Evolutionary conservation across 2,888 invertebrate genomes (phyloP).

Genomic region (Agapetus fuscipes): DNA sequence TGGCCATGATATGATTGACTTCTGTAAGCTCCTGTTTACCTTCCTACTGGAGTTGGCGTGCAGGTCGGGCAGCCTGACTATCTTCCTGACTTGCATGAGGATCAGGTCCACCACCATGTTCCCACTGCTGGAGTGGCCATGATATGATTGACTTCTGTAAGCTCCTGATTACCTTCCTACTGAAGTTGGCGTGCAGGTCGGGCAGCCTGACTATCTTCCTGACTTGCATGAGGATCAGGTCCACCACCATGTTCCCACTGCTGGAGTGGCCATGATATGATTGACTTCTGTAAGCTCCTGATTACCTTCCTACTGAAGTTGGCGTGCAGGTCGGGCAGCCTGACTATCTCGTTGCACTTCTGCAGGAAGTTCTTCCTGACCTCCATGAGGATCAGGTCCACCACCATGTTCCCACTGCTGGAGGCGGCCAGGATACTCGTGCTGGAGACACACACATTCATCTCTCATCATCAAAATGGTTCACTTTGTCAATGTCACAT

Average conservation of each 20-base stretch:
- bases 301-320: slow-evolving; percentile 41
- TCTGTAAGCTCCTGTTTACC: too few relatives aligned
- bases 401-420: slow-evolving; percentile 33
- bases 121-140: slow-evolving; percentile 24
- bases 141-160: too few relatives aligned
- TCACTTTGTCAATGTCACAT: too few relatives aligned
- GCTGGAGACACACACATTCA: slow-evolving; percentile 9
- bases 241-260: slow-evolving; percentile 37
- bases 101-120: slow-evolving; percentile 41
- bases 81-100: slow-evolving; percentile 38
- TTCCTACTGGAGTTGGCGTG: slow-evolving; percentile 43
- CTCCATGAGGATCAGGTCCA: slow-evolving; percentile 41
- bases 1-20: too few relatives aligned
- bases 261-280: slow-evolving; percentile 15
- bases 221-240: slow-evolving; percentile 40
- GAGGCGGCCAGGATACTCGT: slow-evolving; percentile 17
- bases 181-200: slow-evolving; percentile 38
- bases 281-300: too few relatives aligned
- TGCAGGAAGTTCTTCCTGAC: slow-evolving; percentile 40
- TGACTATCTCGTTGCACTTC: slow-evolving; percentile 33
- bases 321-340: slow-evolving; percentile 37
- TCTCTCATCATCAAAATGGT: too few relatives aligned
- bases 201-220: slow-evolving; percentile 36
- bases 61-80: slow-evolving; percentile 35
- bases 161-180: slow-evolving; percentile 42